Evolutionary conservation across 2,797 vertebrate genomes (phyloP).

Genomic region (Ambastaia sidthimunki): DNA sequence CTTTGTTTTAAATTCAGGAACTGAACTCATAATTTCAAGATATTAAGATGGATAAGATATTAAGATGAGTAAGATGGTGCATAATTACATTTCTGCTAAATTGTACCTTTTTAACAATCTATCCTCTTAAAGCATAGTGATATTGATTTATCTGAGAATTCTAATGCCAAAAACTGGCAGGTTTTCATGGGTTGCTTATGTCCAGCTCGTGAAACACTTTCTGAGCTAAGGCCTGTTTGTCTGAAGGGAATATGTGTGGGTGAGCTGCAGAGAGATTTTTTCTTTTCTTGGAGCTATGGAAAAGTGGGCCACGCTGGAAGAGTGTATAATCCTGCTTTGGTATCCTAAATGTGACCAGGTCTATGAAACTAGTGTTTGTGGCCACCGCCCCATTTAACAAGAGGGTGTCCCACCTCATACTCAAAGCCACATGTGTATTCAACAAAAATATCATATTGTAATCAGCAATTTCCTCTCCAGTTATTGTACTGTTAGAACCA

Average conservation of each 20-base stretch:
- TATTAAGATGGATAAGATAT: no score
- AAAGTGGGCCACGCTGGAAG: conserved; percentile 48
- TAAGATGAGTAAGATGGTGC: not conserved
- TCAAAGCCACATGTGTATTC: not conserved
- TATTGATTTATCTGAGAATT: not conserved
- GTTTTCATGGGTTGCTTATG: conserved; percentile 9
- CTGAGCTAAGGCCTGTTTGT: conserved; percentile 46
- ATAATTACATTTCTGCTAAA: not conserved
- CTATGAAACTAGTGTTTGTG: conserved; percentile 15
- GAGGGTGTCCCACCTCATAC: not conserved
- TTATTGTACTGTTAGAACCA: not conserved
- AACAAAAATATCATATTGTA: not conserved
- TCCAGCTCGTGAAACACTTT: conserved; percentile 43
- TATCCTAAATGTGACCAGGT: conserved; percentile 10
- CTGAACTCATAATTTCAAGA: no score
- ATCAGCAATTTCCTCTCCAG: conserved; percentile 29
- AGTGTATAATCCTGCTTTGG: conserved; percentile 38
- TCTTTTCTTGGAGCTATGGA: conserved; percentile 41
- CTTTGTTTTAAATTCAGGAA: not conserved
- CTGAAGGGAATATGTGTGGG: conserved; percentile 54
- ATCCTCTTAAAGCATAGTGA: not conserved
- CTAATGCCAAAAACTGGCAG: not conserved
- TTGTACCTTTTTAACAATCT: not conserved
- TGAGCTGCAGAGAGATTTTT: conserved; percentile 43
- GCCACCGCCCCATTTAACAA: conserved; percentile 15